Evolutionary conservation across 2,888 invertebrate species (phyloP), one percentile per base, ranked within the genome.

Genomic region (Dasysyrphus tricinctus): DNA sequence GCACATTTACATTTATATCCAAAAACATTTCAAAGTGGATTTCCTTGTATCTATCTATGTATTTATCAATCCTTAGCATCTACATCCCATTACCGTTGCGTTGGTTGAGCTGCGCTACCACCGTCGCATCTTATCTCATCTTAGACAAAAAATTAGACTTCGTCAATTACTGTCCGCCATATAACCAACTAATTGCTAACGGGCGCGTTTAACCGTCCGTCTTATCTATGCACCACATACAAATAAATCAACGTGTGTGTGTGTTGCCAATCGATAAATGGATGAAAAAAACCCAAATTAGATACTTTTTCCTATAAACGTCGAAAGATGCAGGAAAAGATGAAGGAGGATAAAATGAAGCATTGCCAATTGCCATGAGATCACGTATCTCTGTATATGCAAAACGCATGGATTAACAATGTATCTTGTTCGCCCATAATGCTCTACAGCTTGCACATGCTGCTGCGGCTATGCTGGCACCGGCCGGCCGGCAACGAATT

Each of bases 181-280:
- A 81, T 77, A 81, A 73, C 70, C 56, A 85, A 85, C 74, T 81
- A 81, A 85, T 81, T 85, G 85, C 85, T 74, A 69, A 77, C 80
- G 81, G 85, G 81, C 77, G 73, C 81, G 49, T 61, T 76, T 77
- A 61, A 73, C 80, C 65, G 16, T 42, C 24, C 24, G 24, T 24
- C 24, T 1, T 24, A 42, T 24, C 8, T 63, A 24, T 1, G 19
- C 44, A 7, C 34, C 7, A 12, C 32, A 32, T 32, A 32, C 32
- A 32, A 32, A 24, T 24, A 39, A 12, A 39, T 39, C 2, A 3
- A 3, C 4, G 7, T 19, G 7, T 29, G 7, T 54, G 54, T 44
- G 24, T 57, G 51, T 54, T 19, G 63, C 49, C 69, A 80, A 72
- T 73, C 67, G 73, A 69, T 77, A 76, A 74, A 77, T 69, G 34